phyloP scores from a whole-genome alignment of 2,888 invertebrate species.

The Punctoribates punctum region DNA sequence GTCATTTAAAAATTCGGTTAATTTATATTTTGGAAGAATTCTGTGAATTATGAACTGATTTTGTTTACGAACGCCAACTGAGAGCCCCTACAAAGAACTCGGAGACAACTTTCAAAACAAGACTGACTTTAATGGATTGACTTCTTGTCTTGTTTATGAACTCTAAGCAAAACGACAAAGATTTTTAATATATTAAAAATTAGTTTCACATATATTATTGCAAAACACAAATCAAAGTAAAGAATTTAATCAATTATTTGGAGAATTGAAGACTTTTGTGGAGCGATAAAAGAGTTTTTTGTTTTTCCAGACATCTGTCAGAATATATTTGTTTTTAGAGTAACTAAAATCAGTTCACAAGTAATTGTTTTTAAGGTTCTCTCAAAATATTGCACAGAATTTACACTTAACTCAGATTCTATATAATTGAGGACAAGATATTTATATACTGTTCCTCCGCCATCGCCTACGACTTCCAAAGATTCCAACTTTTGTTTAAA shows the following conservation, averaged over 20 bases:
- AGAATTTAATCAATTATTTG: background rate
- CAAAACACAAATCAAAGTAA: too few relatives aligned
- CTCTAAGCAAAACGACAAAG: too few relatives aligned
- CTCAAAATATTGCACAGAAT: background rate
- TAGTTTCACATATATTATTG: too few relatives aligned
- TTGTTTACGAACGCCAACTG: background rate
- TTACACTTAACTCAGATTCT: constrained; percentile 20
- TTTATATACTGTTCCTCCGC: constrained; percentile 24
- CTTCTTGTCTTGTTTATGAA: background rate
- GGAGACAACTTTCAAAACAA: background rate
- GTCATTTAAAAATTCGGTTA: background rate
- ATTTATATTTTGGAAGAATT: background rate
- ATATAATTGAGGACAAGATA: constrained; percentile 29
- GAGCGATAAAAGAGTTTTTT: background rate
- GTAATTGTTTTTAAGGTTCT: constrained; percentile 14
- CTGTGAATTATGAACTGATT: background rate
- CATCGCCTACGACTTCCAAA: constrained; percentile 11
- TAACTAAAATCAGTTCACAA: background rate
- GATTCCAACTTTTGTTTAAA: background rate
- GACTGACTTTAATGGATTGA: background rate
- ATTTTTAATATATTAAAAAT: too few relatives aligned
- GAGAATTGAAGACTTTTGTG: background rate
- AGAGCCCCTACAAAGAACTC: background rate
- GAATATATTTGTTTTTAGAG: constrained; percentile 18
- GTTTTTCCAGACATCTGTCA: constrained; percentile 8